Evolutionary conservation across 2,797 vertebrate genomes (phyloP), one percentile per base, ranked within the genome.

Genomic region (Fistularia tabacaria): DNA sequence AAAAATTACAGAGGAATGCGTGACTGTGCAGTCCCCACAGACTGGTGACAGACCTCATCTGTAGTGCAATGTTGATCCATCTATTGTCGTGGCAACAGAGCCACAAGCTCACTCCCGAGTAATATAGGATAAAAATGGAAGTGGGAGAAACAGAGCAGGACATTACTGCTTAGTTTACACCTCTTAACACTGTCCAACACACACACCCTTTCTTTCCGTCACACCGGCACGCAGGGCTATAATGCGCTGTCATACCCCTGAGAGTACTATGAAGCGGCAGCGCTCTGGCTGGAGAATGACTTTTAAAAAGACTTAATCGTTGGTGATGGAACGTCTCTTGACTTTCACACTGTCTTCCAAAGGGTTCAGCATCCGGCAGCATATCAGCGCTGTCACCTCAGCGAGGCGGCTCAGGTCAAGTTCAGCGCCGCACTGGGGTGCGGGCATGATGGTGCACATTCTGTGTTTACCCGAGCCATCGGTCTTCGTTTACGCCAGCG

Each of bases 81-180:
- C 68, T 73, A 55, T 73, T 79, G 77, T 76, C 59, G 58, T 62
- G 76, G 79, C 80, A 83, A 71, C 59, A 50, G 66, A 78, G 77
- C 60, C 59, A 59, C 48, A 66, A 43, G 42, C 64, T 65, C 38
- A 0, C 40, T 76, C 83, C 83, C 68, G 80, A 88, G 85, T 69
- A 83, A 76, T 62, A 66, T 47, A 55, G 49, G 49, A 56, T 68
- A 67, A 71, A 79, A 77, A 85, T 69, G 72, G 74, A 57, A 66
- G 71, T 73, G 38, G 59, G 66, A 77, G 79, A 84, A 82, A 85
- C 57, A 46, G 60, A 80, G 59, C 49, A 7, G 57, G 76, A 78
- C 76, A 80, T 75, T 64, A 80, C 44, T 88, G 84, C 85, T 88
- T 83, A 89, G 74, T 81, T 77, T 65, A 81, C 79, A 76, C 54